phyloP scores from a whole-genome alignment of 2,888 invertebrate species.

The Caradrina kadenii region DNA sequence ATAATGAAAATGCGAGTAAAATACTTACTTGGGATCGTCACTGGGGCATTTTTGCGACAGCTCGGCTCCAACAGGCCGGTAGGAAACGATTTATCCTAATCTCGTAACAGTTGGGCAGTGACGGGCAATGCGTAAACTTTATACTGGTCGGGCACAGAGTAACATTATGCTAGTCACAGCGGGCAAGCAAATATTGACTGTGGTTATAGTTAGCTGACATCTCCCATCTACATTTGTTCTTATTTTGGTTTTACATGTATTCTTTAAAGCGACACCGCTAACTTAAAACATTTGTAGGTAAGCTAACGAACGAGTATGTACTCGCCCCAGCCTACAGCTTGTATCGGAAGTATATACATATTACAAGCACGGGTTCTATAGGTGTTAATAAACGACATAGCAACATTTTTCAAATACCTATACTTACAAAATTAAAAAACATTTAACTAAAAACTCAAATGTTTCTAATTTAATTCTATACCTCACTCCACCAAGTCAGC shows the following conservation, averaged over 20 bases:
- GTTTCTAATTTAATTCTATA: too few relatives aligned
- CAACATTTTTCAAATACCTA: too few relatives aligned
- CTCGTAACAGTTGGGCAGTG: conserved; percentile 29
- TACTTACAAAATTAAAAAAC: too few relatives aligned
- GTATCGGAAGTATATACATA: too few relatives aligned
- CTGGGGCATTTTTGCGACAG: conserved; percentile 29
- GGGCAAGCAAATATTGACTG: conserved; percentile 6
- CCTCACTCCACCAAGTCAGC: too few relatives aligned
- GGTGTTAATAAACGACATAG: too few relatives aligned
- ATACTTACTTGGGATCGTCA: neutral
- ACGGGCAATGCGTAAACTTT: conserved; percentile 27
- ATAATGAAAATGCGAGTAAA: conserved; percentile 8
- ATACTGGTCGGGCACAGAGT: conserved; percentile 4
- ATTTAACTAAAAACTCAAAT: too few relatives aligned
- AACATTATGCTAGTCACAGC: neutral
- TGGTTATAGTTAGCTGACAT: conserved; percentile 3
- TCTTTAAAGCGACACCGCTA: neutral
- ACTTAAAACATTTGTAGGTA: neutral
- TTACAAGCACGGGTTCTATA: too few relatives aligned
- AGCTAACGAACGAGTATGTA: neutral
- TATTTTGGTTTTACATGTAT: conserved; percentile 5
- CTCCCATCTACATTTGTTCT: neutral
- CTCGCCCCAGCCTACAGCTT: too few relatives aligned
- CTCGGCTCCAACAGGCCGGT: neutral
- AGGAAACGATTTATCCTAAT: conserved; percentile 53